Evolutionary conservation across 2,888 invertebrate species (phyloP).

Genomic region (Saturnia japonica): DNA sequence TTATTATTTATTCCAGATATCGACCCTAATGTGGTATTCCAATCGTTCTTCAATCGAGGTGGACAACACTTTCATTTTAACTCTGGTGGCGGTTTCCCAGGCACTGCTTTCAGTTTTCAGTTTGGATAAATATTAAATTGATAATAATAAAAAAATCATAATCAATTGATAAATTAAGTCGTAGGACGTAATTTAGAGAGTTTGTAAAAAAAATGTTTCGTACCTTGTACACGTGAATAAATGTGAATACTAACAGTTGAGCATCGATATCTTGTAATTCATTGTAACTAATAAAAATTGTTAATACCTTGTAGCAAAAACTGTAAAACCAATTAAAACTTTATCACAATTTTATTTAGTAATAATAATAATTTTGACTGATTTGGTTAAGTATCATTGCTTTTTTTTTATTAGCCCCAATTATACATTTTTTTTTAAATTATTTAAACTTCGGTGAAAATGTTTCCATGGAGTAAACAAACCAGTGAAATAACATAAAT

Average conservation of each 20-base stretch:
- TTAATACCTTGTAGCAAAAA: background rate
- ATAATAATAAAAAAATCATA: slow-evolving; percentile 7
- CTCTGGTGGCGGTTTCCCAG: slow-evolving; percentile 79
- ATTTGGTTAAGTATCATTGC: slow-evolving; percentile 65
- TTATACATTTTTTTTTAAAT: background rate
- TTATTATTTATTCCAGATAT: slow-evolving; percentile 82
- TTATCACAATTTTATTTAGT: slow-evolving; percentile 28
- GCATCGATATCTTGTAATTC: background rate
- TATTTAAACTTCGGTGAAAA: background rate
- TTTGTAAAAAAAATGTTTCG: slow-evolving; percentile 8
- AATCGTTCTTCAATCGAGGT: slow-evolving; percentile 88
- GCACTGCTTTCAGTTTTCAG: slow-evolving; percentile 85
- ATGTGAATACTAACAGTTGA: background rate
- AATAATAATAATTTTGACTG: slow-evolving; percentile 58
- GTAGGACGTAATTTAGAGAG: background rate
- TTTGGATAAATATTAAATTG: slow-evolving; percentile 80
- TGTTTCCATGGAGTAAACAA: background rate
- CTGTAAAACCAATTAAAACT: background rate
- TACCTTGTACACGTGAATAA: background rate
- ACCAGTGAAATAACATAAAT: background rate
- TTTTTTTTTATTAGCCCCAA: slow-evolving; percentile 5
- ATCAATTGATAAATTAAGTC: slow-evolving; percentile 10
- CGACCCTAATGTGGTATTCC: slow-evolving; percentile 93
- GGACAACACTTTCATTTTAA: slow-evolving; percentile 81
- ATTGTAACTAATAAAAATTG: background rate